Percentiles rank a stretch among this genome's conserved stretches.
Conservation (phyloP, 2,113 vertebrate genomes). For the Motacilla alba region DNA sequence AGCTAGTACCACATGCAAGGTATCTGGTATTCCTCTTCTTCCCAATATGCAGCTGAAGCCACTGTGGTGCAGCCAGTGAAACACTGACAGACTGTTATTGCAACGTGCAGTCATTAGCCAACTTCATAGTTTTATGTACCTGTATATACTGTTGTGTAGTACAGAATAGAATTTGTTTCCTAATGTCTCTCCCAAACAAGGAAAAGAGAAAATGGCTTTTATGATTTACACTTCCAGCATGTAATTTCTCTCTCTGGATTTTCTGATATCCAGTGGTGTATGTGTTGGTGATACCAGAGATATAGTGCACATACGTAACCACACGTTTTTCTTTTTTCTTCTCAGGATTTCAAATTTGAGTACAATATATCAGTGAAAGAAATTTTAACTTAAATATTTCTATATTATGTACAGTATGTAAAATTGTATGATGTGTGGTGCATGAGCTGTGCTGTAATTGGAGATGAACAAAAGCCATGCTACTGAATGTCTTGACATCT, state of each 20-base stretch:
- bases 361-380: conserved; percentile 79
- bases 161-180: conserved; percentile 24
- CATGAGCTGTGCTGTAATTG: conserved; percentile 64
- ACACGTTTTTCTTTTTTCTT: conserved; percentile 73
- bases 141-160: conserved; percentile 41
- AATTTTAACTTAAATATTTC: conserved; percentile 83
- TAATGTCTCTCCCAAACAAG: background rate
- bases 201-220: conserved; percentile 9
- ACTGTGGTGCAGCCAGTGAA: background rate
- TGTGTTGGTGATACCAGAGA: conserved; percentile 32
- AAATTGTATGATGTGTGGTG: conserved; percentile 79
- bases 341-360: conserved; percentile 89
- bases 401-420: conserved; percentile 84
- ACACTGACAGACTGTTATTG: background rate
- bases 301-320: conserved; percentile 47
- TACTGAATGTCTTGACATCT: conserved; percentile 57
- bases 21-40: background rate
- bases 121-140: background rate
- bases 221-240: conserved; percentile 50
- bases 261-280: conserved; percentile 29
- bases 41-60: background rate
- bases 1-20: background rate
- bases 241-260: conserved; percentile 52
- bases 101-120: conserved; percentile 1
- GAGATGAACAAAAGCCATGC: conserved; percentile 50